Evolutionary conservation across 2,888 invertebrate genomes (phyloP), one percentile per base, ranked within the genome.

Genomic region (Caenorhabditis wallacei): DNA sequence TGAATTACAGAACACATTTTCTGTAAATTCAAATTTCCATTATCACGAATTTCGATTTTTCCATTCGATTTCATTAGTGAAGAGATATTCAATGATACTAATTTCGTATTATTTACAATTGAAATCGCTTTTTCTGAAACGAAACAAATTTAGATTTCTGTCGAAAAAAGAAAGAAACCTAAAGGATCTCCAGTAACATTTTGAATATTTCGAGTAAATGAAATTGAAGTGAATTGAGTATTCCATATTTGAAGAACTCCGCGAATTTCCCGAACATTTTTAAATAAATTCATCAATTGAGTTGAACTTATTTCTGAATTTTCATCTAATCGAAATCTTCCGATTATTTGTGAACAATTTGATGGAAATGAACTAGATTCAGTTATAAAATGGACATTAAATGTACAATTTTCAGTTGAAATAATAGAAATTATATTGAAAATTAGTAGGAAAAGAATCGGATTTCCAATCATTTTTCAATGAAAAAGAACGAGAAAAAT

Each of bases 191-290:
- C 75, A 5, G 57, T 51, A 0, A 75, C 37, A 11, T n/a, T 59
- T 16, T 18, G 18, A 22, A 75, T 48, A 3, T 24, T 75, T 22
- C 22, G 46, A 16, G 20, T 54, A 24, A 75, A 75, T 13, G 30
- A 18, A 10, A 40, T 24, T 1, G 24, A 22, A 30, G 57, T 59
- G 7, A 75, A 40, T 2, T 66, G 24, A 11, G 66, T 51, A 48
- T 75, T 75, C 66, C 66, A 68, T 4, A 75, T 51, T 35, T 75
- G 66, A 22, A 75, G 10, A n/a, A 75, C 75, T 46, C 75, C 75
- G 1, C 48, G 48, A 20, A 75, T 51, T 20, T 35, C 48, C 0
- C 8, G 8, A 1, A 75, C 59, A 24, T 48, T 51, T 26, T 43
- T 16, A 59, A 75, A 75, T 18, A 66, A n/a, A 16, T 4, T 11